Evolutionary conservation across 2,888 invertebrate species (phyloP), one percentile per base, ranked within the genome.

Genomic region (Cephus spinipes): DNA sequence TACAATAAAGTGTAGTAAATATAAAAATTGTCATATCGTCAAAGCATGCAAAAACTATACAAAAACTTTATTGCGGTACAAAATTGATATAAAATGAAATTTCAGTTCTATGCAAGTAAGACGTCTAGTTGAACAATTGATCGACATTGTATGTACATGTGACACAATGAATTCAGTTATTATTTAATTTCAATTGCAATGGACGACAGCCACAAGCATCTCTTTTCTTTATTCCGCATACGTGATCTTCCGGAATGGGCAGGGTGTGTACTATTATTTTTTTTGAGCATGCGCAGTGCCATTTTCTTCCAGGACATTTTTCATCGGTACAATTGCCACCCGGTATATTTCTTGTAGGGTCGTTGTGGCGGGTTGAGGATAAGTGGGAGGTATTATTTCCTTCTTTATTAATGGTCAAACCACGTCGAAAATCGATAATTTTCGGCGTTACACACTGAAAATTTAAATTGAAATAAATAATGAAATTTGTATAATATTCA

Each of bases 401-500:
- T 12, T 3, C 35, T 31, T 68, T 23, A 12, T 31, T n/a, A 4
- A 12, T 68, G 32, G 78, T 40, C n/a, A 69, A 73, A 74, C 80
- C 11, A 1, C 34, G 34, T 34, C 11, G 34, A 34, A 34, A 34
- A 34, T 34, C 74, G 75, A 80, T 75, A 23, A 81, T 73, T 77
- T 80, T 81, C 1, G 81, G 80, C 73, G 80, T 79, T 34, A 73
- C 77, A 32, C 80, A 80, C 80, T 81, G 76, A 12, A 11, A 75
- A 77, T 40, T 40, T 40, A 3, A 40, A 40, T 15, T 15, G 15
- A 40, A 40, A 15, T 40, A 40, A 36, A 79, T 35, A 11, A 23
- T 69, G n/a, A 74, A n/a, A 23, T 55, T 12, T 1, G 69, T 40
- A 71, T 31, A 75, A 68, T 68, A 34, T 68, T 68, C 30, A 75